Base-by-base conservation (phyloP, 2,888 invertebrate species). In the Caenorhabditis sp. region DNA sequence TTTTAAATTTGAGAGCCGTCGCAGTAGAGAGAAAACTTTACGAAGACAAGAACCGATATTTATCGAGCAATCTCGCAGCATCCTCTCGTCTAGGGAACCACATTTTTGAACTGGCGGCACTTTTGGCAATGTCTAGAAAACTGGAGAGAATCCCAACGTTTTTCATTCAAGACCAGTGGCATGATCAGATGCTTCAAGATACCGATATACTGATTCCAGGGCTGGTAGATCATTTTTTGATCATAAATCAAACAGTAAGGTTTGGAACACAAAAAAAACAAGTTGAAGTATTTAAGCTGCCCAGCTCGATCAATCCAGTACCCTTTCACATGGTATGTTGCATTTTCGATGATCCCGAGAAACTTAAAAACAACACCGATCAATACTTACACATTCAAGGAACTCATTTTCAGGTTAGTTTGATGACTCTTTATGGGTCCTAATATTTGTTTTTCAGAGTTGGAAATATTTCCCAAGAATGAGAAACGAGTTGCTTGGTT, bases 31-130 rank as follows among this genome's bases (percentile, higher is more conserved):
- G 38, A 10, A 38, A 38, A 12, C 38, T 12, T 38, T 38, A 38
- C 38, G 38, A 38, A 12, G 38, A 38, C 12, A 38, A 38, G 12
- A 38, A 38, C 38, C 38, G 38, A 38, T 38, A 38, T 12, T 38
- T 38, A 12, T 38, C 38, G 10, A 38, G 38, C 12, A 38, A 38
- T 12, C 12, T 38, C 10, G 38, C 38, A 5, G 38, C 38, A 12
- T 38, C 38, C 6, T 38, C 24, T 56, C 51, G 51, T 4, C 26
- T 54, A 10, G 63, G 63, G n/a, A 63, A 63, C 24, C 63, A 63
- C 8, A 1, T 63, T 16, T 63, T 63, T 24, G 63, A 63, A 8
- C 8, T 63, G 3, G 4, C 63, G 1, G 24, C 63, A 22, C 26
- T 63, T 16, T 24, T 44, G 12, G 44, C 24, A 16, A 26, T 63